A percentile compares a stretch with the other conserved stretches of the same genome.
phyloP scores from a whole-genome alignment of 2,888 invertebrate species.

The Lithophane socia region DNA sequence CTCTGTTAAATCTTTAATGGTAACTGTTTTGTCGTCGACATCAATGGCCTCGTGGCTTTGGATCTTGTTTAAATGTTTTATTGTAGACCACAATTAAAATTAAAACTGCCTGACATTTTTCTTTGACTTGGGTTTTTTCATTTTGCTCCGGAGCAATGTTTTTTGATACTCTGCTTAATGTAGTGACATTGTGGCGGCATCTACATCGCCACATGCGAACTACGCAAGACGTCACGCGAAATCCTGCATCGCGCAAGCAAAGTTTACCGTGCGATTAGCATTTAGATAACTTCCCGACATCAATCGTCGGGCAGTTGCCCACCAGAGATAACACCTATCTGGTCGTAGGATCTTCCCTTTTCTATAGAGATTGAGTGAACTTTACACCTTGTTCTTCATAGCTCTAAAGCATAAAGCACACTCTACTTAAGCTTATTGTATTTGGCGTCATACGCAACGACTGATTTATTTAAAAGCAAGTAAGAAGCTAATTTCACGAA shows the following conservation, averaged over 20 bases:
- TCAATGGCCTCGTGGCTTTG: conserved; percentile 18
- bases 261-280: too few species aligned
- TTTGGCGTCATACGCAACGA: neutral
- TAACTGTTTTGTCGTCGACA: conserved; percentile 33
- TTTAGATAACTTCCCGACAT: too few species aligned
- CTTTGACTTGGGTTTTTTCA: neutral
- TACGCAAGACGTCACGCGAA: too few species aligned
- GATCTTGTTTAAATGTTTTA: conserved; percentile 11
- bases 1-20: conserved; percentile 32
- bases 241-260: too few species aligned
- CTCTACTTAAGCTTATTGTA: neutral
- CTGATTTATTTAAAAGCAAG: neutral
- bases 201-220: too few species aligned
- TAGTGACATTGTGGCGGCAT: too few species aligned
- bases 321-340: too few species aligned
- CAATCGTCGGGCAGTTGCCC: too few species aligned
- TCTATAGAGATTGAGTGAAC: too few species aligned
- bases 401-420: too few species aligned
- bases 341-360: too few species aligned
- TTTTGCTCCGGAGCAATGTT: neutral
- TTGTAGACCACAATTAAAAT: conserved; percentile 20
- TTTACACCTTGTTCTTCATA: too few species aligned
- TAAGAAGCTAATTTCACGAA: neutral
- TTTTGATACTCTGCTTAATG: neutral
- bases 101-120: neutral